Evolutionary conservation across 2,113 vertebrate species (phyloP).

Genomic region (Miniopterus natalensis): DNA sequence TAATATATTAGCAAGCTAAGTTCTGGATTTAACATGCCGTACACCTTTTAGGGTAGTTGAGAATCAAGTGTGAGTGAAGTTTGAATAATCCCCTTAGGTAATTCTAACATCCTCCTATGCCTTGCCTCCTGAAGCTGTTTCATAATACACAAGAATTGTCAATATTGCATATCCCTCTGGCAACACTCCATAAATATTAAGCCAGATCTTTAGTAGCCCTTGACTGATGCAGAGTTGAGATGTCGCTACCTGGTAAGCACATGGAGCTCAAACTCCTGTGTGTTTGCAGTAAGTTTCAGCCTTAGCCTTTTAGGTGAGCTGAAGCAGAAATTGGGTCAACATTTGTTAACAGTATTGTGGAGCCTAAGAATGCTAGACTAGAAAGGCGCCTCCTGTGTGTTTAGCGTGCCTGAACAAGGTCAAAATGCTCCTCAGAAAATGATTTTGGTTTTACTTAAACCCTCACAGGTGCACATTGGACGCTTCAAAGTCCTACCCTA

Average conservation of each 20-base stretch:
- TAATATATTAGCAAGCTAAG: not conserved
- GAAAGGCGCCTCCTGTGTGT: not conserved
- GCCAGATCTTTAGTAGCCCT: not conserved
- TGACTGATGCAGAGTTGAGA: not conserved
- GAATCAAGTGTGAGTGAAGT: not conserved
- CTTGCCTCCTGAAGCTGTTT: not conserved
- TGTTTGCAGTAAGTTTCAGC: not conserved
- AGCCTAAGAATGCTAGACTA: not conserved
- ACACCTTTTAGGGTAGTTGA: not conserved
- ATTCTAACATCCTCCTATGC: not conserved
- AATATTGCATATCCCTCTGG: not conserved
- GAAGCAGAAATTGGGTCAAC: not conserved
- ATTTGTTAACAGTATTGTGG: conserved; percentile 3
- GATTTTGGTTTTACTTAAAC: conserved; percentile 23
- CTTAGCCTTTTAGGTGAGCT: not conserved
- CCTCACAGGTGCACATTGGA: not conserved
- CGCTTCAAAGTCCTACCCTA: not conserved
- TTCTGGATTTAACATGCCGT: not conserved
- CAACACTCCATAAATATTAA: not conserved
- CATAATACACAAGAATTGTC: not conserved
- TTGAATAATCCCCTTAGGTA: conserved; percentile 19
- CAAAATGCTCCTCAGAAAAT: conserved; percentile 35
- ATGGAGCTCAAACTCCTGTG: not conserved
- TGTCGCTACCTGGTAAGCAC: not conserved
- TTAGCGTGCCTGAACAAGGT: not conserved